Evolutionary conservation across 1,140 invertebrate species (phyloP).

Genomic region (Trissolcus basalis): DNA sequence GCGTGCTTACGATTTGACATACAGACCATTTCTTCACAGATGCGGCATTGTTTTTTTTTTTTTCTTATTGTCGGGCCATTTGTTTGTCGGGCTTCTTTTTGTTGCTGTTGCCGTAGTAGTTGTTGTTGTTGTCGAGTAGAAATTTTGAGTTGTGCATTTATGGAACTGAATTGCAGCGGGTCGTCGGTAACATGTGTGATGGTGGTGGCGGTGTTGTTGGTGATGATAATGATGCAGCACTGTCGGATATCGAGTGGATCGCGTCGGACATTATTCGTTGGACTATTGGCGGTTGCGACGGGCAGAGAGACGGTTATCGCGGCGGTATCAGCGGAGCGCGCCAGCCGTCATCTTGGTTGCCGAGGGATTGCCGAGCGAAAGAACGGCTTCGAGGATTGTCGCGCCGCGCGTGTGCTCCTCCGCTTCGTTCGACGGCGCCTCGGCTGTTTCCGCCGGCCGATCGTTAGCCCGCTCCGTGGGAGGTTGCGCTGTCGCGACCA

Average conservation of each 20-base stretch:
- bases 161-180: constrained; percentile 26
- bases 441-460: constrained; percentile 69
- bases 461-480: constrained; percentile 63
- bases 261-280: constrained; percentile 30
- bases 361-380: constrained; percentile 37
- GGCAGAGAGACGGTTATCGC: background rate
- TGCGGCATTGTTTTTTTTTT: constrained; percentile 19
- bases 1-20: constrained; percentile 1
- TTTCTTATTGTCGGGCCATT: constrained; percentile 15
- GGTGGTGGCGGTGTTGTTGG: no score
- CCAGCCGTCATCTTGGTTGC: constrained; percentile 27
- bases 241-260: constrained; percentile 16
- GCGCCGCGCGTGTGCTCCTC: constrained; percentile 31
- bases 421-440: constrained; percentile 48
- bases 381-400: constrained; percentile 24
- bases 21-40: constrained; percentile 35
- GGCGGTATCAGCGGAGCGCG: constrained; percentile 10
- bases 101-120: no score
- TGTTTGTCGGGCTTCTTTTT: background rate
- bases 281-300: background rate
- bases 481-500: constrained; percentile 43
- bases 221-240: no score
- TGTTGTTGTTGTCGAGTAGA: background rate
- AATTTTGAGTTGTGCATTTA: constrained; percentile 24
- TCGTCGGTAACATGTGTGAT: constrained; percentile 25